A percentile compares a stretch with the other conserved stretches of the same genome.
These are phyloP conservation scores for Pteronotus mesoamericanus DNA, from an alignment of 2,797 vertebrate genomes.

Conservation along the genomic window DNA sequence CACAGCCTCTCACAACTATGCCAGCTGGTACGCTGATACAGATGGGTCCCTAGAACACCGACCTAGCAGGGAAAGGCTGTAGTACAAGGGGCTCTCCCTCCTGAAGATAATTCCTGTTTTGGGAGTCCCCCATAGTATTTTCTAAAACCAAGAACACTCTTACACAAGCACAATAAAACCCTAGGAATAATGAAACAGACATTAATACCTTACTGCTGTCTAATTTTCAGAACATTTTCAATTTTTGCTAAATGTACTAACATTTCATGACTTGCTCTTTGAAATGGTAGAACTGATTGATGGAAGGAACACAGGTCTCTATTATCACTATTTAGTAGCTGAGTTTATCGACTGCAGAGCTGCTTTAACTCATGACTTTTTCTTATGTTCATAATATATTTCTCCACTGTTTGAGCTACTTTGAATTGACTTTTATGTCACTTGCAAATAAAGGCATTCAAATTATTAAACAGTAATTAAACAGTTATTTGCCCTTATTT, in stretches of 20 bases:
- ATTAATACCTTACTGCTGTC: neutral
- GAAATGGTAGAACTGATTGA: neutral
- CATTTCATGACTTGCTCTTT: neutral
- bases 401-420: neutral
- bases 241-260: neutral
- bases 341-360: neutral
- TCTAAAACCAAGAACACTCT: neutral
- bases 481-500: neutral
- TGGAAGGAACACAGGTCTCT: neutral
- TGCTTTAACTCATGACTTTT: neutral
- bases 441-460: neutral
- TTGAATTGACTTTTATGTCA: neutral
- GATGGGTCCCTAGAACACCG: neutral
- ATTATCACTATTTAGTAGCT: neutral
- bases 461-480: neutral
- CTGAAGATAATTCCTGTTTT: neutral
- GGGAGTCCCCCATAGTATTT: neutral
- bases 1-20: neutral
- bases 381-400: neutral
- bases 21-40: no score
- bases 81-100: neutral
- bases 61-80: neutral
- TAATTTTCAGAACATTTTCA: neutral
- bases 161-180: neutral
- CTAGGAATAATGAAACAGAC: neutral